Evolutionary conservation across 2,797 vertebrate species (phyloP).

Genomic region (Mus minutoides): DNA sequence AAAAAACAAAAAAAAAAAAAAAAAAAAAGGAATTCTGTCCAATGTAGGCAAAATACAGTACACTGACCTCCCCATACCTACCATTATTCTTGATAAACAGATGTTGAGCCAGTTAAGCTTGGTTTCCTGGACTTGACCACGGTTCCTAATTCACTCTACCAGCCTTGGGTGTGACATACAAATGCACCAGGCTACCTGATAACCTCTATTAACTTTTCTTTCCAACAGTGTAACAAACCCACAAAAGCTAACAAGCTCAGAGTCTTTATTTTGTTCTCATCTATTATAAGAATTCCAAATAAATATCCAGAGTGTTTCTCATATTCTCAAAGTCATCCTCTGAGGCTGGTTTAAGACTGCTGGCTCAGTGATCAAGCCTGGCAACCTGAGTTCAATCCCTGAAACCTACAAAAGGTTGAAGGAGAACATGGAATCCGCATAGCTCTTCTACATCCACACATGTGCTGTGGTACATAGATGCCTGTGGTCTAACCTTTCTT

Average conservation of each 20-base stretch:
- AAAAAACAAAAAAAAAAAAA: too few species aligned
- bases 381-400: too few species aligned
- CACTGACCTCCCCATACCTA: background rate
- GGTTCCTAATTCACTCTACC: background rate
- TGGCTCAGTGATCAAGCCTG: background rate
- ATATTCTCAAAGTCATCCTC: background rate
- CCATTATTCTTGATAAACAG: background rate
- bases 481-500: background rate
- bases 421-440: background rate
- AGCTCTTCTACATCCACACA: background rate
- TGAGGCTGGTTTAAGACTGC: too few species aligned
- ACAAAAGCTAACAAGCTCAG: background rate
- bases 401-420: background rate
- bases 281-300: conserved; percentile 12
- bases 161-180: background rate
- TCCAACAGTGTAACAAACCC: background rate
- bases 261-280: conserved; percentile 43
- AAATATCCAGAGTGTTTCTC: conserved; percentile 36
- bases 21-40: conserved; percentile 16
- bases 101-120: background rate
- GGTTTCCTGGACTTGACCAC: background rate
- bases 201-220: background rate
- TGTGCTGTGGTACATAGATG: background rate
- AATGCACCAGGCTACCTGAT: background rate
- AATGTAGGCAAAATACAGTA: background rate